Percentiles rank a stretch among this genome's conserved stretches.
These are phyloP conservation scores for Noctilio leporinus DNA, from an alignment of 2,113 vertebrate genomes.

Conservation along the genomic window DNA sequence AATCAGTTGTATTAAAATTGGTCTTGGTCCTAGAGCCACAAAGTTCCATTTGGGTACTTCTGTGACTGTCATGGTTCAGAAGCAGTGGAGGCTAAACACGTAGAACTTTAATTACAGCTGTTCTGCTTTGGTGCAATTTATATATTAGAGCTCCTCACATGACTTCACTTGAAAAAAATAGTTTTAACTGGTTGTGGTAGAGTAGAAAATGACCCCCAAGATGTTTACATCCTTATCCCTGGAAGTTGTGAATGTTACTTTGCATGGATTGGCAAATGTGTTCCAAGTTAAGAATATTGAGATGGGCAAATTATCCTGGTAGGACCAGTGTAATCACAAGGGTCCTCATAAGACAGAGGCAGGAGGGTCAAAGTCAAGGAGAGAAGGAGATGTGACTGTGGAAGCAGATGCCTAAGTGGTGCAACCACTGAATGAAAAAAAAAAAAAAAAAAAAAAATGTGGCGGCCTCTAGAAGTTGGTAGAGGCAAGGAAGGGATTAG, in stretches of 20 bases:
- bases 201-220: not conserved
- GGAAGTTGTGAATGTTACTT: not conserved
- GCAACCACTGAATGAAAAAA: not conserved
- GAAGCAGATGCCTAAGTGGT: not conserved
- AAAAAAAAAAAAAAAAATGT: not conserved
- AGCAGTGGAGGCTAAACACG: not conserved
- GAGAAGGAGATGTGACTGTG: not conserved
- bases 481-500: not conserved
- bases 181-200: not conserved
- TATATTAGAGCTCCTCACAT: not conserved
- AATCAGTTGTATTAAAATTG: not conserved
- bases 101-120: not conserved
- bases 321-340: not conserved
- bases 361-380: not conserved
- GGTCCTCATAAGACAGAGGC: not conserved
- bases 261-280: not conserved
- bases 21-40: not conserved
- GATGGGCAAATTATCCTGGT: not conserved
- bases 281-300: not conserved
- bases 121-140: not conserved
- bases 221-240: not conserved
- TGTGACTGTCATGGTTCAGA: not conserved
- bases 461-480: not conserved
- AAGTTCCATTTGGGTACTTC: not conserved
- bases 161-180: conserved; percentile 4